Percentiles rank a stretch among this genome's conserved stretches.
These are phyloP conservation scores for Meta bourneti DNA, from an alignment of 2,888 invertebrate genomes.

Conservation along the genomic window DNA sequence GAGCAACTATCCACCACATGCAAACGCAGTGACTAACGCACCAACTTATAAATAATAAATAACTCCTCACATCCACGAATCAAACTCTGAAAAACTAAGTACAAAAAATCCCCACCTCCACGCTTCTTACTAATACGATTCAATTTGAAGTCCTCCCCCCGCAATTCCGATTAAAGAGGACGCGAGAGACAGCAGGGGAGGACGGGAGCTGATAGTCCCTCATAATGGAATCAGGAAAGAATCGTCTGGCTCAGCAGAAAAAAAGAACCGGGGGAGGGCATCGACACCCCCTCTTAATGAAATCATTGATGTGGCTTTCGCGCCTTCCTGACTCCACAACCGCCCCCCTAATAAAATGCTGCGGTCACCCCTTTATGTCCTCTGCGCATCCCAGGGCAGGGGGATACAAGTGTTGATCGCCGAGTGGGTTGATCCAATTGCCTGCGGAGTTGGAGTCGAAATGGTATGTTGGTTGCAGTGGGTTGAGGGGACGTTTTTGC, in stretches of 20 bases:
- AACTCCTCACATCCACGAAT: background rate
- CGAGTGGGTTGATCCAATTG: slow-evolving; percentile 41
- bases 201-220: slow-evolving; percentile 34
- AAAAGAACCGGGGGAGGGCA: slow-evolving; percentile 52
- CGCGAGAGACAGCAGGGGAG: slow-evolving; percentile 6
- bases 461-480: background rate
- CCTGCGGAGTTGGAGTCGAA: slow-evolving; percentile 41
- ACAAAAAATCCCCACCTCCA: background rate
- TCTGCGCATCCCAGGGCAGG: slow-evolving; percentile 17
- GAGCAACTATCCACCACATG: background rate
- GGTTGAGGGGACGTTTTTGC: background rate
- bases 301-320: slow-evolving; percentile 72
- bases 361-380: slow-evolving; percentile 65
- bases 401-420: slow-evolving; percentile 2
- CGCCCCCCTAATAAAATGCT: slow-evolving; percentile 74
- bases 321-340: slow-evolving; percentile 66
- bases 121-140: slow-evolving; percentile 11
- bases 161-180: slow-evolving; percentile 48
- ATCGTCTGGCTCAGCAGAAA: slow-evolving; percentile 74
- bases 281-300: slow-evolving; percentile 76
- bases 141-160: slow-evolving; percentile 58
- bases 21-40: background rate
- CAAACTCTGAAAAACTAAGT: background rate
- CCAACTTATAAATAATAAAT: background rate
- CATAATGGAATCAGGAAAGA: slow-evolving; percentile 69